Conservation (phyloP, 2,797 vertebrate genomes). For the Anabacerthia variegaticeps region DNA sequence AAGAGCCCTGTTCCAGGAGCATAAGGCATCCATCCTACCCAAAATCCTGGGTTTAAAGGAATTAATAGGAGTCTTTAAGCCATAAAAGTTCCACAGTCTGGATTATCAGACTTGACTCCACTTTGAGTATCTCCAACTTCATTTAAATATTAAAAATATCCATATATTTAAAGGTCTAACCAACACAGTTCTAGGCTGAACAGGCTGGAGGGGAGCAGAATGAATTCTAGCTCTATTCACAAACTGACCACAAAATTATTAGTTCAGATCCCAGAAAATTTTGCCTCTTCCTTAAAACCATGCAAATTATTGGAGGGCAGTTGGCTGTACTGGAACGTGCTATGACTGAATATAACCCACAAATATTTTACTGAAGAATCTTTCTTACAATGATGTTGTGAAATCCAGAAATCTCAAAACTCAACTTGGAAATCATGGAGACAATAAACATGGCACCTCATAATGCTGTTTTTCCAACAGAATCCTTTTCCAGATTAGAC, state of each 20-base stretch:
- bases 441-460: slow-evolving; percentile 43
- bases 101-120: neutral
- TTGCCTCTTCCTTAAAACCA: neutral
- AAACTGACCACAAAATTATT: neutral
- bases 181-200: neutral
- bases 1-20: neutral
- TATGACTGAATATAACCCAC: neutral
- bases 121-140: neutral
- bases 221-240: neutral
- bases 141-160: neutral
- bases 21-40: neutral
- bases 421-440: neutral
- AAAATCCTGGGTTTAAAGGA: neutral
- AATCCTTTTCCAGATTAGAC: slow-evolving; percentile 2
- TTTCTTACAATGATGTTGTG: neutral
- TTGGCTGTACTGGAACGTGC: neutral
- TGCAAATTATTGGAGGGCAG: neutral
- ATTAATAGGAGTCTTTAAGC: neutral
- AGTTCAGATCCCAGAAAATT: neutral
- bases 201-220: neutral
- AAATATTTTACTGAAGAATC: neutral
- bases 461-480: neutral
- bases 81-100: neutral
- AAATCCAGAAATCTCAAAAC: slow-evolving; percentile 38
- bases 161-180: neutral